Conservation (phyloP, 2,888 invertebrate genomes). For the Athalia cordata region DNA sequence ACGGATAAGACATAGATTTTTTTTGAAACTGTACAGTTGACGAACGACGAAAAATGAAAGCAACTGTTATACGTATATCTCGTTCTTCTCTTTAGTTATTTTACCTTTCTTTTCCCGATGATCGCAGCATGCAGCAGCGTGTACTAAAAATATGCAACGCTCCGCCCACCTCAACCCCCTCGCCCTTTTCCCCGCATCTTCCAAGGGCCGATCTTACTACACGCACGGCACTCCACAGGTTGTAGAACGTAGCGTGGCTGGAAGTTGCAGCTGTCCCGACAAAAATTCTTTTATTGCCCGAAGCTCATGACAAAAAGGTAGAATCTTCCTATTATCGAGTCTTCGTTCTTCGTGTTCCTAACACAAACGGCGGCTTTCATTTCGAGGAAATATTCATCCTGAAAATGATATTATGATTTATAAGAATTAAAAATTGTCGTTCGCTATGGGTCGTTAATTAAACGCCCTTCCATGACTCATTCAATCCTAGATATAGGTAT, state of each 20-base stretch:
- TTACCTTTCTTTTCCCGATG: not conserved
- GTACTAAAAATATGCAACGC: slow-evolving; percentile 45
- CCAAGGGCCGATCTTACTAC: slow-evolving; percentile 13
- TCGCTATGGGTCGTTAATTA: too few relatives aligned
- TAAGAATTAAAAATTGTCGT: too few relatives aligned
- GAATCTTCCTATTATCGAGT: slow-evolving; percentile 18
- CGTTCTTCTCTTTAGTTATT: slow-evolving; percentile 7
- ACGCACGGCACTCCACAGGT: slow-evolving; percentile 55
- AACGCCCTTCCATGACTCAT: too few relatives aligned
- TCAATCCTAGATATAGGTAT: too few relatives aligned
- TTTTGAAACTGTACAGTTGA: not conserved
- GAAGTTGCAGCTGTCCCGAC: slow-evolving; percentile 60
- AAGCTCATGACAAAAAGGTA: slow-evolving; percentile 22
- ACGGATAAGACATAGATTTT: too few relatives aligned
- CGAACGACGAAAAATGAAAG: not conserved
- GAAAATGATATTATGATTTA: not conserved
- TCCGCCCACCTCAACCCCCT: slow-evolving; percentile 44
- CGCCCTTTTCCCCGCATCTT: slow-evolving; percentile 5
- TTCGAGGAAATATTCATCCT: not conserved
- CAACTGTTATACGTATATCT: not conserved
- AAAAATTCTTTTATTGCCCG: slow-evolving; percentile 61
- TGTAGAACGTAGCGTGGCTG: slow-evolving; percentile 37
- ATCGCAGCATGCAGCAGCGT: slow-evolving; percentile 28
- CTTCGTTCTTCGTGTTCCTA: not conserved
- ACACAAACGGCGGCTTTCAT: slow-evolving; percentile 1